Evolutionary conservation across 2,888 invertebrate species (phyloP).

Genomic region (Callyntrura guangdongensis): DNA sequence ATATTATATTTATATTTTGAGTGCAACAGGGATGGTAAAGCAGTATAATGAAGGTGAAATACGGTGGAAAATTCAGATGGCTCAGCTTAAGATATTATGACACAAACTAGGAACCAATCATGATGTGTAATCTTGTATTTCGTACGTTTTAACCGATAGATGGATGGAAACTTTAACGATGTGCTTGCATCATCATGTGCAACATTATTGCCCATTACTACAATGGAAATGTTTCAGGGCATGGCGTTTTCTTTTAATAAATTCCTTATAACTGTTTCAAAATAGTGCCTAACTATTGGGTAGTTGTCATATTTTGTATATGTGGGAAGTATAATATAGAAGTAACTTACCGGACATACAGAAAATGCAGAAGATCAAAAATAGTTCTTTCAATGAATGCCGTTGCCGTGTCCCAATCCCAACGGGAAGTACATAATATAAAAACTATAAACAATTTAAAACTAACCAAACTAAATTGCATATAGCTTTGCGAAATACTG

Average conservation of each 20-base stretch:
- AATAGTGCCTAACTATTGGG: slow-evolving; percentile 13
- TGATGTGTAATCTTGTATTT: background rate
- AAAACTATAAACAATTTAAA: background rate
- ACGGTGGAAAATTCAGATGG: slow-evolving; percentile 3
- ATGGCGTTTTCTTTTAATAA: background rate
- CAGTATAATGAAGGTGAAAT: background rate
- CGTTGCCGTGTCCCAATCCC: background rate
- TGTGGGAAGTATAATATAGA: background rate
- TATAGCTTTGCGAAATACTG: background rate
- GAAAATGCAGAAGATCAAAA: background rate
- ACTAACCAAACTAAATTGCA: no score
- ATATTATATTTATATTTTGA: background rate
- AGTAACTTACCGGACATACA: background rate
- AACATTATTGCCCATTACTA: background rate
- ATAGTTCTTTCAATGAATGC: background rate
- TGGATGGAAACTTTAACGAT: background rate
- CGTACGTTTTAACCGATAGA: background rate
- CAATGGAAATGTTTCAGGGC: background rate
- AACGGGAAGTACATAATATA: background rate
- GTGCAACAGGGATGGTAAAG: background rate
- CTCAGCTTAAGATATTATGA: background rate
- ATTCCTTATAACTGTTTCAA: background rate
- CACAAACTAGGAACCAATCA: slow-evolving; percentile 32
- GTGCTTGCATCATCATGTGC: background rate
- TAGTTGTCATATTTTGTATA: slow-evolving; percentile 8